A percentile compares a stretch with the other conserved stretches of the same genome.
These are phyloP conservation scores for Tachysurus fulvidraco DNA, from an alignment of 2,113 vertebrate genomes.

Conservation along the genomic window DNA sequence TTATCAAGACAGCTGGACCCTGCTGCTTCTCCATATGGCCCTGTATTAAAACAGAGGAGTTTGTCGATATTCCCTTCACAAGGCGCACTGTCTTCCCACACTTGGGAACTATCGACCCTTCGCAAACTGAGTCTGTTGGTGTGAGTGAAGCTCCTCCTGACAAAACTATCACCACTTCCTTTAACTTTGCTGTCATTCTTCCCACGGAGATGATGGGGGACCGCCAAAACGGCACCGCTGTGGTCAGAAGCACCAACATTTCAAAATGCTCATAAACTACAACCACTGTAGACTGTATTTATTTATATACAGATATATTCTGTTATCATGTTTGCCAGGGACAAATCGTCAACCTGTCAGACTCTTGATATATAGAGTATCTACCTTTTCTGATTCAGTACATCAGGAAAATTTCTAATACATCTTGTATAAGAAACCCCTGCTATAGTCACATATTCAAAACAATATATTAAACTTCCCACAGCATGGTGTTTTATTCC, in stretches of 20 bases:
- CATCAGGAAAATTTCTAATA: neutral
- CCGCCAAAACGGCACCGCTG: conserved; percentile 5
- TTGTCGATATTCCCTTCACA: conserved; percentile 41
- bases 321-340: neutral
- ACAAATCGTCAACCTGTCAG: neutral
- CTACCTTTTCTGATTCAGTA: neutral
- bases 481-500: neutral
- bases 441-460: neutral
- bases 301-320: neutral
- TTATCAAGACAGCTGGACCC: conserved; percentile 50
- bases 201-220: conserved; percentile 3
- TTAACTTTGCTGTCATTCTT: conserved; percentile 30
- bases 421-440: neutral
- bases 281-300: neutral
- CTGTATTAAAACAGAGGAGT: conserved; percentile 47
- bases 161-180: conserved; percentile 40
- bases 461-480: neutral
- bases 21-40: conserved; percentile 54
- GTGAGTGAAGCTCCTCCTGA: conserved; percentile 40
- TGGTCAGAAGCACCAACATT: neutral
- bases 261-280: neutral
- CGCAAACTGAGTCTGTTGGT: conserved; percentile 31
- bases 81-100: conserved; percentile 35
- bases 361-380: neutral
- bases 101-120: conserved; percentile 43